Evolutionary conservation across 92 coral and sea anemone species (phyloP).

Genomic region (Muricea muricata): DNA sequence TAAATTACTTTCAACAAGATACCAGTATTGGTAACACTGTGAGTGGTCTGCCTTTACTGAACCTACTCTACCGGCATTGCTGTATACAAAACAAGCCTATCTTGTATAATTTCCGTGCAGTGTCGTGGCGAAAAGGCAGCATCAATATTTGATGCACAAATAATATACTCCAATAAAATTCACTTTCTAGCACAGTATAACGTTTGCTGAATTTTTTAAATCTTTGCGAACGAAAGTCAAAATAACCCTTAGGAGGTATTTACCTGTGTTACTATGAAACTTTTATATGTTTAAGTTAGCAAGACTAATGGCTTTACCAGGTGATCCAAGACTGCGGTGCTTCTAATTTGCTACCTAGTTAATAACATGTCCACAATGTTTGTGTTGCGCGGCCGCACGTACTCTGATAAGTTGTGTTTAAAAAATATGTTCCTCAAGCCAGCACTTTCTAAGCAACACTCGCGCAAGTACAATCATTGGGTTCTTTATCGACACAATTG

Average conservation of each 20-base stretch:
- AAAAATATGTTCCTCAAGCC: slow-evolving; percentile 12
- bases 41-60: slow-evolving; percentile 40
- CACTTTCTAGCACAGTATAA: not conserved
- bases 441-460: not conserved
- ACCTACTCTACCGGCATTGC: not conserved
- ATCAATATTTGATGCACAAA: not conserved
- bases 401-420: slow-evolving; percentile 6
- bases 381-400: slow-evolving; percentile 31
- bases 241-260: slow-evolving; percentile 39
- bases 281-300: slow-evolving; percentile 21
- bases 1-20: slow-evolving; percentile 57
- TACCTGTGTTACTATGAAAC: not conserved
- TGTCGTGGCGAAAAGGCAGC: not conserved
- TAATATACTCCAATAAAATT: not conserved
- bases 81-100: not conserved
- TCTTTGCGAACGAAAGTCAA: not conserved
- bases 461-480: not conserved
- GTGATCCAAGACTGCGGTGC: slow-evolving; percentile 34
- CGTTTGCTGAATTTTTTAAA: not conserved
- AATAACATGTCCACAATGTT: slow-evolving; percentile 40
- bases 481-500: not conserved
- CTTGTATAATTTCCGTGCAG: not conserved
- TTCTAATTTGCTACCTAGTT: slow-evolving; percentile 38
- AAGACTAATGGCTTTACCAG: slow-evolving; percentile 34
- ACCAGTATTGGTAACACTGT: slow-evolving; percentile 58